phyloP scores from a whole-genome alignment of 2,797 vertebrate species.

The Alosa sapidissima region DNA sequence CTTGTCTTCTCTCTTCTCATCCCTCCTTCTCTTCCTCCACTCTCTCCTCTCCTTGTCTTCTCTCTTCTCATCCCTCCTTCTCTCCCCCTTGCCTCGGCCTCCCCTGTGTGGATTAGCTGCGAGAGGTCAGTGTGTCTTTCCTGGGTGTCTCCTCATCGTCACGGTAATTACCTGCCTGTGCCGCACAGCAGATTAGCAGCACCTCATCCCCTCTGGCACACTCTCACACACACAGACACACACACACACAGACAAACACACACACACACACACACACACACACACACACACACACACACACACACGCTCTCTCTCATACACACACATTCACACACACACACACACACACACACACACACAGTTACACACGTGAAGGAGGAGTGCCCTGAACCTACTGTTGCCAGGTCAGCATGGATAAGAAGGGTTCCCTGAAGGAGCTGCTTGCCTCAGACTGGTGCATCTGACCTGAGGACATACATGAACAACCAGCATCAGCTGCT shows the following conservation, averaged over 20 bases:
- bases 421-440: neutral
- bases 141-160: slow-evolving; percentile 29
- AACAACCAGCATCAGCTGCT: too few relatives aligned
- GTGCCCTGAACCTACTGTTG: neutral
- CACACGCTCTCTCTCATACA: neutral
- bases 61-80: neutral
- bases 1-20: neutral
- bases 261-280: neutral
- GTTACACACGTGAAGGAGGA: neutral
- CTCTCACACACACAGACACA: neutral
- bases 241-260: neutral
- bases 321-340: neutral
- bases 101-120: slow-evolving; percentile 34
- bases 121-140: slow-evolving; percentile 37
- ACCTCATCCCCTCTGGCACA: slow-evolving; percentile 19
- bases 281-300: neutral
- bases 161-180: slow-evolving; percentile 39
- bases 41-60: neutral
- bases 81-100: neutral
- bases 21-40: neutral
- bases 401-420: neutral
- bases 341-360: neutral
- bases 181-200: slow-evolving; percentile 28
- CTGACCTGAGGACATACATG: too few relatives aligned
- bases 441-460: too few relatives aligned